These are phyloP conservation scores for Adelosebastes latens DNA, from an alignment of 2,797 vertebrate species.

Conservation along the genomic window DNA sequence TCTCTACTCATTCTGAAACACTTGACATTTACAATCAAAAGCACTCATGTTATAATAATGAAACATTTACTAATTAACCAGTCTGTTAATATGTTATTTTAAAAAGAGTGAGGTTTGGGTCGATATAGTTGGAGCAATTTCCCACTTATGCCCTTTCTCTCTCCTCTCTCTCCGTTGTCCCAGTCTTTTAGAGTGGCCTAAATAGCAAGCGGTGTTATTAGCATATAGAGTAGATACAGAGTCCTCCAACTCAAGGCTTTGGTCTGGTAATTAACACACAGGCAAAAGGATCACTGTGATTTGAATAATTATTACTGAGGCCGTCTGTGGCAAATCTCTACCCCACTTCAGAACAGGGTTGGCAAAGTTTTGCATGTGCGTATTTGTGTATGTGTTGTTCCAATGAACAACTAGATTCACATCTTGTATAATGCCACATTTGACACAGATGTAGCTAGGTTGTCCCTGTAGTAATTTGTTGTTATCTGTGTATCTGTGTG, in stretches of 20 bases:
- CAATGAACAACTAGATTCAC: background rate
- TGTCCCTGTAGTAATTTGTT: background rate
- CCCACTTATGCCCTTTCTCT: conserved; percentile 49
- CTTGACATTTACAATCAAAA: conserved; percentile 57
- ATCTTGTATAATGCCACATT: background rate
- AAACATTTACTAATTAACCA: conserved; percentile 61
- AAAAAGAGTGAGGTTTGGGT: conserved; percentile 50
- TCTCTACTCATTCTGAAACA: conserved; percentile 12
- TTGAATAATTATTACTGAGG: conserved; percentile 74
- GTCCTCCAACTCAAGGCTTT: conserved; percentile 73
- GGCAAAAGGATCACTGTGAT: conserved; percentile 73
- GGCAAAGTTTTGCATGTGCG: conserved; percentile 37
- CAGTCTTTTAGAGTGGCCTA: conserved; percentile 70
- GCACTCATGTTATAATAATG: conserved; percentile 35
- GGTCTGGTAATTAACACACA: conserved; percentile 78
- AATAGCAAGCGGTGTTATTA: conserved; percentile 73
- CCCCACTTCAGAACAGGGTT: conserved; percentile 40
- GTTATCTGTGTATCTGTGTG: background rate
- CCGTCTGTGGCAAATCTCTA: conserved; percentile 58
- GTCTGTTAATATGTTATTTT: conserved; percentile 56
- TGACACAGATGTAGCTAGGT: background rate
- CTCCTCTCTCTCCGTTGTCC: conserved; percentile 45
- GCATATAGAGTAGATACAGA: conserved; percentile 78
- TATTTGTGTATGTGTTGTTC: conserved; percentile 10
- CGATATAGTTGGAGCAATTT: conserved; percentile 51